Base-by-base conservation (phyloP, 37 sponge, comb jelly and placozoan species). In the Axinella damicornis region DNA sequence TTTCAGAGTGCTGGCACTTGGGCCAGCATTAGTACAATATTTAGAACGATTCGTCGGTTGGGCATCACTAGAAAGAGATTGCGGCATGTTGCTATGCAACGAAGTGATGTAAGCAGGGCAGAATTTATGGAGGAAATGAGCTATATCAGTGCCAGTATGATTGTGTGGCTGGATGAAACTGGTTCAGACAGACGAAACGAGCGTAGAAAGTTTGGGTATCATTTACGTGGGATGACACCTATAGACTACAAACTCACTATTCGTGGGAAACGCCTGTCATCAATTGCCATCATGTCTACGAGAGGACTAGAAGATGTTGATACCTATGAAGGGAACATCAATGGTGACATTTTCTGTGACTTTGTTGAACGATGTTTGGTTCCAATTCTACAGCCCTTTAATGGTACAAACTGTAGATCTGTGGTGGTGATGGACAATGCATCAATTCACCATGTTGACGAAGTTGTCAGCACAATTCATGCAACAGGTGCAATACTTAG, bases 91-190 rank as follows among this genome's bases (percentile, higher is more conserved):
- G 72, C 65, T 30, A 9, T 73, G 24, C 57, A 38, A 30, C 55
- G 74, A 67, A 25, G 41, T 71, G 64, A 73, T 20, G 21, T 30
- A 0, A 15, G 14, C 5, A 73, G 88, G 57, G 58, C 55, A 31
- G 60, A 38, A 54, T 87, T 80, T 73, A 65, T 73, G 74, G 81
- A 35, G 12, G 73, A 74, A 79, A 80, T 87, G 39, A 25, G 14
- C 5, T 78, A 80, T 35, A 16, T 65, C 28, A 16, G 30, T 27
- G 25, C 74, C 18, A 54, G 71, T 13, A 69, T 77, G 76, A 74
- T 83, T 60, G 65, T 83, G 24, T 83, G 84, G 84, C 21, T 83
- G 19, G 84, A 83, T 73, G 84, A 83, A 72, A 83, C 66, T 52
- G 84, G 84, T 5, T 61, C 74, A 5, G 75, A 83, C 31, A 71